Evolutionary conservation across 2,888 invertebrate genomes (phyloP).

Genomic region (Dryadula phaetusa): DNA sequence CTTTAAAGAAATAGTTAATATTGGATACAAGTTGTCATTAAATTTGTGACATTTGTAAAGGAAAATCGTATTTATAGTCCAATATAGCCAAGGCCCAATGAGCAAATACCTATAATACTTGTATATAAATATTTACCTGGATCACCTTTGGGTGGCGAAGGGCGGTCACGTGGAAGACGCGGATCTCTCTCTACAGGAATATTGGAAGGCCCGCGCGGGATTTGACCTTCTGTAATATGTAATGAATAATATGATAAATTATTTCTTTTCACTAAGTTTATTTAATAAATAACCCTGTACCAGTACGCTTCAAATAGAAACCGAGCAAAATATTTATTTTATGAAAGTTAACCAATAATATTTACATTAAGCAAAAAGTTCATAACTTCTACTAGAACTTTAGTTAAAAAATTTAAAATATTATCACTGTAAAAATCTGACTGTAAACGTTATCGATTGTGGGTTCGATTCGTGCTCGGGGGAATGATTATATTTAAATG

Average conservation of each 20-base stretch:
- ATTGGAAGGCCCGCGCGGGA: constrained; percentile 91
- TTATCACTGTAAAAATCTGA: too few relatives aligned
- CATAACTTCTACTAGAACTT: neutral
- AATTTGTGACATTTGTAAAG: neutral
- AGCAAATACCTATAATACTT: neutral
- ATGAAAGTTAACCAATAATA: neutral
- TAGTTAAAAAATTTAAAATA: neutral
- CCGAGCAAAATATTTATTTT: neutral
- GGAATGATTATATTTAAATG: too few relatives aligned
- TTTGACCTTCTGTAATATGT: constrained; percentile 89
- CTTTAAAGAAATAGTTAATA: too few relatives aligned
- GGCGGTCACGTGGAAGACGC: constrained; percentile 74
- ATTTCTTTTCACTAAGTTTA: neutral
- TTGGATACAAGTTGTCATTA: too few relatives aligned
- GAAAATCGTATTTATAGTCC: neutral
- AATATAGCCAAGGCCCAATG: neutral
- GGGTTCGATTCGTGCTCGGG: too few relatives aligned
- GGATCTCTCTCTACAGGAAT: constrained; percentile 85
- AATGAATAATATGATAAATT: constrained; percentile 14
- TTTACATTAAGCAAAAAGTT: constrained; percentile 1
- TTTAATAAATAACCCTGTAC: constrained; percentile 2
- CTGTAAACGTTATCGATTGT: too few relatives aligned
- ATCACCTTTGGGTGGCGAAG: constrained; percentile 83
- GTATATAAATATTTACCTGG: constrained; percentile 77
- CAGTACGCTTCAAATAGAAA: neutral